Evolutionary conservation across 1,140 invertebrate species (phyloP).

Genomic region (Mactra quadrangularis): DNA sequence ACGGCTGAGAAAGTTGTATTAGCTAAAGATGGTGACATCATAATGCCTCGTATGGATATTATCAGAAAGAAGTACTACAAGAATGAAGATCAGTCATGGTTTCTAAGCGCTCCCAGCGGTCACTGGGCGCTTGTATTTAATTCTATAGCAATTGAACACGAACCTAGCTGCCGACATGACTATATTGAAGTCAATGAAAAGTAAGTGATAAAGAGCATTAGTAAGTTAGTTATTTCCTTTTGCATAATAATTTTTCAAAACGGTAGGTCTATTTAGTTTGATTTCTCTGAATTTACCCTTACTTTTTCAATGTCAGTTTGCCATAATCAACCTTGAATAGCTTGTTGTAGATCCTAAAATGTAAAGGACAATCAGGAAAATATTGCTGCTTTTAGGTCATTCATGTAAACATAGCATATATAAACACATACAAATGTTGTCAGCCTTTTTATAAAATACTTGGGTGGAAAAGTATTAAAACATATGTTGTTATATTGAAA

Average conservation of each 20-base stretch:
- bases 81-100: constrained; percentile 31
- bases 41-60: constrained; percentile 9
- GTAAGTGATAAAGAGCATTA: too few species aligned
- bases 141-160: constrained; percentile 17
- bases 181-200: constrained; percentile 30
- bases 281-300: neutral
- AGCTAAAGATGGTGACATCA: constrained; percentile 20
- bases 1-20: too few species aligned
- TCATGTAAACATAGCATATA: too few species aligned
- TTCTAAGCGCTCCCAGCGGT: neutral
- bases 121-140: constrained; percentile 42
- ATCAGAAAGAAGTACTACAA: constrained; percentile 23
- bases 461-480: too few species aligned
- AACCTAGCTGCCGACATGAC: constrained; percentile 17
- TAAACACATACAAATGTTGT: too few species aligned
- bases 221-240: too few species aligned
- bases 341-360: neutral
- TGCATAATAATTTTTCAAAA: neutral
- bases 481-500: too few species aligned
- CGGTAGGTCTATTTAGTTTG: neutral
- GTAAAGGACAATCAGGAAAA: neutral
- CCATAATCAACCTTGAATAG: neutral
- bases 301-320: too few species aligned
- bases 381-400: too few species aligned
- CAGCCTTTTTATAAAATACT: too few species aligned